Evolutionary conservation across 1,140 invertebrate species (phyloP).

Genomic region (Alviniconcha marisindica): DNA sequence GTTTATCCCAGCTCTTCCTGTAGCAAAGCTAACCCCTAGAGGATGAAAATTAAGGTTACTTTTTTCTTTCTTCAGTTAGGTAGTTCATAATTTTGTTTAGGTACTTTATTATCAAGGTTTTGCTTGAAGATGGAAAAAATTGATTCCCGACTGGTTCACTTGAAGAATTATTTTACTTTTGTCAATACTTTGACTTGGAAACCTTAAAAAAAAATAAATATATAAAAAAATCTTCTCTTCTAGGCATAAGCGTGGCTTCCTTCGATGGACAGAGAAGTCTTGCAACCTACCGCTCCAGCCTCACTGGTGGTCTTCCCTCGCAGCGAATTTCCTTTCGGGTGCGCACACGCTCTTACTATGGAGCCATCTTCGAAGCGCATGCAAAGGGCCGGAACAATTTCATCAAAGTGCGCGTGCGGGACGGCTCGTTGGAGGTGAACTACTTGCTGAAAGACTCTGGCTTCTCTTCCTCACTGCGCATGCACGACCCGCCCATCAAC

Average conservation of each 20-base stretch:
- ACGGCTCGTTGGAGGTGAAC: slow-evolving; percentile 48
- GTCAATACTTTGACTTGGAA: no score
- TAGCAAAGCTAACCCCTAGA: no score
- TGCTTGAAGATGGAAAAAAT: no score
- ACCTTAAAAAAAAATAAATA: no score
- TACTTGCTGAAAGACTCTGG: slow-evolving; percentile 42
- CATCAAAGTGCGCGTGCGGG: slow-evolving; percentile 41
- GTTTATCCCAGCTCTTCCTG: no score
- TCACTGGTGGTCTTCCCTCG: not conserved
- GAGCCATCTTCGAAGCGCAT: slow-evolving; percentile 56
- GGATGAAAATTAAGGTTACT: not conserved
- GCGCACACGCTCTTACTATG: slow-evolving; percentile 58
- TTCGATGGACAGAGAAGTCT: slow-evolving; percentile 54
- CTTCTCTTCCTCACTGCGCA: slow-evolving; percentile 5
- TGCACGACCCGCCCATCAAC: not conserved
- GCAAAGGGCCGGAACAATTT: slow-evolving; percentile 34
- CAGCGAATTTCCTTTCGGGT: slow-evolving; percentile 56
- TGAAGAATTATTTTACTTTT: no score
- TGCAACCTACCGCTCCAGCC: slow-evolving; percentile 35
- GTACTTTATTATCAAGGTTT: no score
- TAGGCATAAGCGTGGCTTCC: slow-evolving; percentile 63
- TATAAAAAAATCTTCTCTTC: no score
- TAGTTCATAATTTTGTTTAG: no score
- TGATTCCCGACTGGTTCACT: no score
- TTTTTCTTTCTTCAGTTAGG: not conserved